These are phyloP conservation scores for Tyrannus savana DNA, from an alignment of 2,113 vertebrate genomes.

Conservation along the genomic window DNA sequence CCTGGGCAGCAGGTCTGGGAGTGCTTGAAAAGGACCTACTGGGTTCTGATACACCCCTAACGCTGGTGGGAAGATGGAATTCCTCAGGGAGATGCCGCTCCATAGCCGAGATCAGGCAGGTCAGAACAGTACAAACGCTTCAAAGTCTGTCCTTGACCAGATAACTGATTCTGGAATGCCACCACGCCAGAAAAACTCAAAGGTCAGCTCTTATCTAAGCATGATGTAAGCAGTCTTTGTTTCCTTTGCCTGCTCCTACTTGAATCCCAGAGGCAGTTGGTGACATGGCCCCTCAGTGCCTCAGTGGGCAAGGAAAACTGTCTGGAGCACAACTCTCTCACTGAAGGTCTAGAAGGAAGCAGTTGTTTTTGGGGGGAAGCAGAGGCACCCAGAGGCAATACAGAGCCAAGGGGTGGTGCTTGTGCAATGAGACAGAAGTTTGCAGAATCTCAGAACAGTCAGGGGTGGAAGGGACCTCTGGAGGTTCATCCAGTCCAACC, in stretches of 20 bases:
- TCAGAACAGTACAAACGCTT: background rate
- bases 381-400: background rate
- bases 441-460: background rate
- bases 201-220: constrained; percentile 56
- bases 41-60: background rate
- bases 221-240: constrained; percentile 5
- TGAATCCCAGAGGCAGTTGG: background rate
- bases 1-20: background rate
- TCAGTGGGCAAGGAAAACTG: accelerated
- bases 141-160: constrained; percentile 18
- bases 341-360: background rate
- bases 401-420: background rate
- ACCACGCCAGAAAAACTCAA: constrained; percentile 53
- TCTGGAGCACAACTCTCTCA: background rate
- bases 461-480: background rate
- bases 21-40: background rate
- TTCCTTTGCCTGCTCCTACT: background rate
- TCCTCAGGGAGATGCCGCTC: background rate
- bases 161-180: background rate
- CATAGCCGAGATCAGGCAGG: background rate
- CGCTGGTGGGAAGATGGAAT: background rate
- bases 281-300: background rate
- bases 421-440: background rate
- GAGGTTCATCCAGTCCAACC: background rate
- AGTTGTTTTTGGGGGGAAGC: background rate